Evolutionary conservation across 2,113 vertebrate species (phyloP), one percentile per base, ranked within the genome.

Genomic region (Perognathus longimembris): DNA sequence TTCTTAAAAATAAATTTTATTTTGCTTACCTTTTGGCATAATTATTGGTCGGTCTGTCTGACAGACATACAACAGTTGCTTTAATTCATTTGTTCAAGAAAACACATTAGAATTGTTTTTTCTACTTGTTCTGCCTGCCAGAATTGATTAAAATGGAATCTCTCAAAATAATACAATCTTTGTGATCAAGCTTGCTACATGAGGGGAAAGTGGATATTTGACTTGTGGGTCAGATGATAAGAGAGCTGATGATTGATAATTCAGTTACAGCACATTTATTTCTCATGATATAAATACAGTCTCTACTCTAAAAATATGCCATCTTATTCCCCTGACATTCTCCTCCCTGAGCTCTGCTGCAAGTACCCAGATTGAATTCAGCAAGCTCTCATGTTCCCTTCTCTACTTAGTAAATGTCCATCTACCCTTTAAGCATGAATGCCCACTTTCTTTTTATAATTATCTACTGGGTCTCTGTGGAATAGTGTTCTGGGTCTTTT

Each of bases 101-200:
- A 73, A 36, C 15, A 20, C 12, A 21, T 54, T 69, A n/a, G 40
- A 38, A 85, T 74, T 10, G 74, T 21, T 83, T 8, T 82, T 91
- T 71, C 64, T n/a, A 77, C 0, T 30, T 26, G 91, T 90, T 76
- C 50, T 40, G 34, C 82, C 18, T 50, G 38, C 34, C 15, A 83
- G 1, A 36, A 82, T 20, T 32, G 69, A 74, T 54, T 22, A 74
- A 90, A 92, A 88, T 34, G 82, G 30, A 93, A 84, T 80, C n/a
- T 34, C 10, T 78, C 36, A 88, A 92, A 94, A 93, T 80, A 36
- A 77, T 76, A 89, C 20, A 28, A 54, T 80, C 50, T 89, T 67
- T 71, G 34, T 66, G 57, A 85, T 74, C 67, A 42, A 75, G 7
- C 22, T 81, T 83, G 20, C 38, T 79, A 63, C 73, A 81, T 74